Evolutionary conservation across 2,797 vertebrate genomes (phyloP).

Genomic region (Leucoraja ocellata): DNA sequence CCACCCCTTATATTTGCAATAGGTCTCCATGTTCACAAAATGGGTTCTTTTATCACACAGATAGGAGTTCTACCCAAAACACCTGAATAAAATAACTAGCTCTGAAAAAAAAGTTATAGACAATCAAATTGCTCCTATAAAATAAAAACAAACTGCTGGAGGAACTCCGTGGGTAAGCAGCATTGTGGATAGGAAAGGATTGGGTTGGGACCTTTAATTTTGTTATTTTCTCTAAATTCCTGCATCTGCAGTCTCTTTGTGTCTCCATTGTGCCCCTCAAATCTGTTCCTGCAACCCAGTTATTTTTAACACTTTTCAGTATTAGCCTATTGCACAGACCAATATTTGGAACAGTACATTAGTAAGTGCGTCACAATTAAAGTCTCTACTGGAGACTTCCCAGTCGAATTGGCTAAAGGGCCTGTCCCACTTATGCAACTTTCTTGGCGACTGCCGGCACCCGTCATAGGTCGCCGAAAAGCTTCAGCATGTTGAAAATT

Average conservation of each 20-base stretch:
- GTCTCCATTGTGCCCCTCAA: background rate
- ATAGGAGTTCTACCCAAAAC: background rate
- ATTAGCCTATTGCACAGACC: background rate
- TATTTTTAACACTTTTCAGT: background rate
- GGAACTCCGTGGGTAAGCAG: too few species aligned
- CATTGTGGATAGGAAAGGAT: too few species aligned
- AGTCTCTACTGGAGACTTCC: background rate
- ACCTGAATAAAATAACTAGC: background rate
- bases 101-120: background rate
- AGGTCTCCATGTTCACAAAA: background rate
- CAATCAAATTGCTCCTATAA: background rate
- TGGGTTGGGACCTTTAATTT: too few species aligned
- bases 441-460: too few species aligned
- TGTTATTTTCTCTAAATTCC: too few species aligned
- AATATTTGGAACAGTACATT: background rate
- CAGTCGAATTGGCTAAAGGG: background rate
- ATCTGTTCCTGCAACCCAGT: background rate
- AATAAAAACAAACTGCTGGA: too few species aligned
- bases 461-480: too few species aligned
- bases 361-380: background rate
- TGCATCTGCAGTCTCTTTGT: too few species aligned
- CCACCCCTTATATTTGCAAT: background rate
- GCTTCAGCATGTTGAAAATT: too few species aligned
- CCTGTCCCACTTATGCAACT: too few species aligned
- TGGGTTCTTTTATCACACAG: background rate